A percentile compares a stretch with the other conserved stretches of the same genome.
These are phyloP conservation scores for Cochlearius cochlearius DNA, from an alignment of 2,113 vertebrate genomes.

Conservation along the genomic window DNA sequence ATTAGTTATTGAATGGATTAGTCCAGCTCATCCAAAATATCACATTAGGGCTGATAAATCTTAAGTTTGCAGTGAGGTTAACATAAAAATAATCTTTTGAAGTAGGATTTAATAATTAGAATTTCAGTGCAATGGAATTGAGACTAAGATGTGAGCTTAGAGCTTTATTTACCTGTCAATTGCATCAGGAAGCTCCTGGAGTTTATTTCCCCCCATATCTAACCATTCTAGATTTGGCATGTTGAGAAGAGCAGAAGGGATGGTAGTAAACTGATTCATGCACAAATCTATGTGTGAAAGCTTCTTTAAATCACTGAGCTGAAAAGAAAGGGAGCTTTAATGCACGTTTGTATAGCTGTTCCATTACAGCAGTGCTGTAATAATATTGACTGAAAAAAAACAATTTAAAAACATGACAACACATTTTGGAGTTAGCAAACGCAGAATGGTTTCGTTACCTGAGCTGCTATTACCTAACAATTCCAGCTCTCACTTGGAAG, in stretches of 20 bases:
- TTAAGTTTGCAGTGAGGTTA: not conserved
- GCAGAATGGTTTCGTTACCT: not conserved
- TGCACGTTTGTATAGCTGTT: not conserved
- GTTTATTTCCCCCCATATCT: constrained; percentile 90
- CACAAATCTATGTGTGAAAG: constrained; percentile 90
- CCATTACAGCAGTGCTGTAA: not conserved
- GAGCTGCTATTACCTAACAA: not conserved
- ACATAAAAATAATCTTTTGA: not conserved
- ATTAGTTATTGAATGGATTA: not conserved
- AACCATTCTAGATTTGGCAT: constrained; percentile 92
- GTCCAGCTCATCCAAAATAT: not conserved
- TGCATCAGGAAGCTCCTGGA: constrained; percentile 82
- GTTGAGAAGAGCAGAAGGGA: constrained; percentile 84
- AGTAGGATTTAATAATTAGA: not conserved
- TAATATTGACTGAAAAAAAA: not conserved
- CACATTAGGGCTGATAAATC: not conserved
- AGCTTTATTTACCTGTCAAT: constrained; percentile 82
- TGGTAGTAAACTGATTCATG: constrained; percentile 86
- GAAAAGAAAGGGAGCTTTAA: not conserved
- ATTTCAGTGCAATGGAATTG: not conserved
- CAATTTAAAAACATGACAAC: not conserved
- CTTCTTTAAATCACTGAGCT: constrained; percentile 84
- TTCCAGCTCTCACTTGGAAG: not conserved
- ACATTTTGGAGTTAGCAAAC: not conserved
- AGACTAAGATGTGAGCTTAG: not conserved